These are phyloP conservation scores for Trochalopteron elliotii DNA, from an alignment of 2,113 vertebrate genomes.

Conservation along the genomic window DNA sequence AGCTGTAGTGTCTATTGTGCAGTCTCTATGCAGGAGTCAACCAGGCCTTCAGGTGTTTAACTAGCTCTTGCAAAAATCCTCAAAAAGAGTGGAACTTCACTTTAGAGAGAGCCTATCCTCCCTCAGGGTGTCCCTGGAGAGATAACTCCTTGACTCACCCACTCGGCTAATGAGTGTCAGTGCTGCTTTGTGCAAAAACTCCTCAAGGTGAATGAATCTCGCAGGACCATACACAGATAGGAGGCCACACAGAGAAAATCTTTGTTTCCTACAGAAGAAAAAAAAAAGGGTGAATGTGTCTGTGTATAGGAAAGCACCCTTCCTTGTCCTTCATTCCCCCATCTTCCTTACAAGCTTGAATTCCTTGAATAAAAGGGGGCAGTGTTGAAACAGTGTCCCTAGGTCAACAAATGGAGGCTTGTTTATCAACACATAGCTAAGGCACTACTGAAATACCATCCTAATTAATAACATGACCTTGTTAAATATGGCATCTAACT, in stretches of 20 bases:
- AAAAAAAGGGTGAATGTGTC: background rate
- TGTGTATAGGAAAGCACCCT: background rate
- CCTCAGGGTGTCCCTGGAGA: background rate
- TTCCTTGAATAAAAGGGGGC: background rate
- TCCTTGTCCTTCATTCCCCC: background rate
- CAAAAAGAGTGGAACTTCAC: background rate
- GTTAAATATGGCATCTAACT: slow-evolving; percentile 44
- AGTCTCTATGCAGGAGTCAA: background rate
- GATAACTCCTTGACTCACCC: background rate
- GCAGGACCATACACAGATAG: background rate
- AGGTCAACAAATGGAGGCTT: background rate
- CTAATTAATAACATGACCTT: slow-evolving; percentile 50
- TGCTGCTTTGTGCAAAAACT: background rate
- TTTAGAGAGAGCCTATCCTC: background rate
- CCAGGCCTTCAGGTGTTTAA: slow-evolving; percentile 9
- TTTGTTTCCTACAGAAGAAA: background rate
- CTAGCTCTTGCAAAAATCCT: background rate
- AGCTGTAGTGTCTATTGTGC: background rate
- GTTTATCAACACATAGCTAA: slow-evolving; percentile 25
- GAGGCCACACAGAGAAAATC: background rate
- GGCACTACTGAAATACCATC: slow-evolving; percentile 19
- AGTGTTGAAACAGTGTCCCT: background rate
- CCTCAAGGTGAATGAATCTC: slow-evolving; percentile 13
- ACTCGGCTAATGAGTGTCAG: background rate
- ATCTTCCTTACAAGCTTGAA: background rate